Conservation (phyloP, 1,140 invertebrate genomes). For the Hyphantria cunea region DNA sequence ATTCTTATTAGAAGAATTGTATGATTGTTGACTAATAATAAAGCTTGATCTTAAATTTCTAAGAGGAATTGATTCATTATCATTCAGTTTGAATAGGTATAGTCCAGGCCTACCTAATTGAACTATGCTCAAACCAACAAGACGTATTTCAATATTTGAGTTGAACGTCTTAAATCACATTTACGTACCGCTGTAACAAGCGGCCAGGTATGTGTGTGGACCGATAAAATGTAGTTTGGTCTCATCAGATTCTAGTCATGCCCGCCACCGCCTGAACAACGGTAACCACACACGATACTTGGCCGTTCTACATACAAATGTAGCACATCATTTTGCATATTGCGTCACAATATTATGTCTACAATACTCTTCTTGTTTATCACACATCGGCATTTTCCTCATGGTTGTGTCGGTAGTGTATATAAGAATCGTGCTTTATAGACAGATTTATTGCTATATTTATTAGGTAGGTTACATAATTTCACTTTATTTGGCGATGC, state of each 20-base stretch:
- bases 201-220: conserved; percentile 67
- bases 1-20: too few relatives aligned
- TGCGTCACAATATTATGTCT: conserved; percentile 1
- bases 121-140: conserved; percentile 54
- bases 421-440: not conserved
- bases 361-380: not conserved
- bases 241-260: conserved; percentile 74
- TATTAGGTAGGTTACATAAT: too few relatives aligned
- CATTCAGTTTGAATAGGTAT: conserved; percentile 54
- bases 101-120: conserved; percentile 65
- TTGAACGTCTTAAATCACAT: conserved; percentile 76
- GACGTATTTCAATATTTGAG: conserved; percentile 73
- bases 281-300: conserved; percentile 51
- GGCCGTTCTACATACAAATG: conserved; percentile 40
- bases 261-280: conserved; percentile 47
- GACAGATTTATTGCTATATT: too few relatives aligned
- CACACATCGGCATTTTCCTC: not conserved
- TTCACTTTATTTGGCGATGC: too few relatives aligned
- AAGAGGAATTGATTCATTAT: conserved; percentile 41
- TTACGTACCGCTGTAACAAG: conserved; percentile 64
- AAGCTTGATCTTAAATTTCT: not conserved
- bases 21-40: too few relatives aligned
- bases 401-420: not conserved
- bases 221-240: conserved; percentile 73
- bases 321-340: conserved; percentile 36